Evolutionary conservation across 1,140 invertebrate species (phyloP).

Genomic region (Dinoponera quadriceps): DNA sequence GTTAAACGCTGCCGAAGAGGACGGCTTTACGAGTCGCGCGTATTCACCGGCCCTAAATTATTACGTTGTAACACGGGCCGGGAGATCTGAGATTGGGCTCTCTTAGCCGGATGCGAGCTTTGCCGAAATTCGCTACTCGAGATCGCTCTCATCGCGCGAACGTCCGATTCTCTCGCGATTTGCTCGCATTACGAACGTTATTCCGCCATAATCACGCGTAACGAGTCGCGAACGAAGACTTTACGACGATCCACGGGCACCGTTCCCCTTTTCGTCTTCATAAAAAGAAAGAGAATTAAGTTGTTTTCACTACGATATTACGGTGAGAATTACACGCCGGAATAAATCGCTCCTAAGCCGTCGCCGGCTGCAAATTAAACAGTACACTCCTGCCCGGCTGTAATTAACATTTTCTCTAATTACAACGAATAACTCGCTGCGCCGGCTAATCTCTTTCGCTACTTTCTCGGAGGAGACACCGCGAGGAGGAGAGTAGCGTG

Average conservation of each 20-base stretch:
- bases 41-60: slow-evolving; percentile 73
- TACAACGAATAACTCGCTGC: slow-evolving; percentile 63
- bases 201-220: too few species aligned
- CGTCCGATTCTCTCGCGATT: not conserved
- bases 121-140: not conserved
- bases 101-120: not conserved
- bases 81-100: slow-evolving; percentile 39
- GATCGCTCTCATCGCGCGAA: not conserved
- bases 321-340: not conserved
- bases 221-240: not conserved
- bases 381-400: slow-evolving; percentile 6
- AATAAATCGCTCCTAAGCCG: slow-evolving; percentile 54
- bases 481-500: slow-evolving; percentile 8
- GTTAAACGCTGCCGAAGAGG: slow-evolving; percentile 72
- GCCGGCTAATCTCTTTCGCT: slow-evolving; percentile 66
- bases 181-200: not conserved
- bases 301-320: slow-evolving; percentile 12
- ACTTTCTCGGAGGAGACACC: slow-evolving; percentile 33
- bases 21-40: slow-evolving; percentile 72
- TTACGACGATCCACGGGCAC: not conserved
- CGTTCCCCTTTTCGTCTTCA: not conserved
- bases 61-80: slow-evolving; percentile 73
- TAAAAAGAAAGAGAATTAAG: slow-evolving; percentile 9
- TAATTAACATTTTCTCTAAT: slow-evolving; percentile 69
- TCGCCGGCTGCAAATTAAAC: slow-evolving; percentile 63